Conservation (phyloP, 2,797 vertebrate species). For the Thalassophryne amazonica region DNA sequence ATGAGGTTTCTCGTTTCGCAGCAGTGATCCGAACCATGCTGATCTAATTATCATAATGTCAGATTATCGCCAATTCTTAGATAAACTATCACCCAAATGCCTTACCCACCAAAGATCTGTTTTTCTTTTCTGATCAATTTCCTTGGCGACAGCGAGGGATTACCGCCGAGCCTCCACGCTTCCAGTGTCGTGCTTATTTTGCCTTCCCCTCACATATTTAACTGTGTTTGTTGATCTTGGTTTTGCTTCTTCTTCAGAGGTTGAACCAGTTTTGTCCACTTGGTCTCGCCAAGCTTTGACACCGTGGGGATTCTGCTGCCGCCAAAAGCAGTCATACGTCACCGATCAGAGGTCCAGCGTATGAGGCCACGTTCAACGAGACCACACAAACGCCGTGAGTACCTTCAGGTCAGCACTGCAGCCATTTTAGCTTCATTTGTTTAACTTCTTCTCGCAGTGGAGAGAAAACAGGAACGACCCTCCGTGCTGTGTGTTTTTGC, state of each 20-base stretch:
- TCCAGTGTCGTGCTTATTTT: conserved; percentile 62
- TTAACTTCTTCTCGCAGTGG: conserved; percentile 31
- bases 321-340: conserved; percentile 61
- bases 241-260: conserved; percentile 35
- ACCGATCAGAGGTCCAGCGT: conserved; percentile 30
- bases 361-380: conserved; percentile 6
- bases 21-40: conserved; percentile 53
- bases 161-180: conserved; percentile 38
- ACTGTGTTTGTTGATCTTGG: conserved; percentile 68
- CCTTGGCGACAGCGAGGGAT: conserved; percentile 59
- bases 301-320: conserved; percentile 13
- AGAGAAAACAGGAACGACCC: conserved; percentile 45
- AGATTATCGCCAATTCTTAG: conserved; percentile 45
- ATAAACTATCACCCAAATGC: conserved; percentile 49
- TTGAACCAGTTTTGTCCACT: conserved; percentile 43
- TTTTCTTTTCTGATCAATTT: conserved; percentile 75
- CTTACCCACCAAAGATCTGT: conserved; percentile 37
- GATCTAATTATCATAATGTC: conserved; percentile 68
- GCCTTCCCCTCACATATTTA: conserved; percentile 47
- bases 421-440: conserved; percentile 32
- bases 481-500: conserved; percentile 59
- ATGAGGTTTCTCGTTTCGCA: conserved; percentile 47
- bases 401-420: conserved; percentile 13
- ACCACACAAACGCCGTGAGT: conserved; percentile 44
- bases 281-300: conserved; percentile 48